Conservation (phyloP, 2,888 invertebrate species). For the Nysson spinosus region DNA sequence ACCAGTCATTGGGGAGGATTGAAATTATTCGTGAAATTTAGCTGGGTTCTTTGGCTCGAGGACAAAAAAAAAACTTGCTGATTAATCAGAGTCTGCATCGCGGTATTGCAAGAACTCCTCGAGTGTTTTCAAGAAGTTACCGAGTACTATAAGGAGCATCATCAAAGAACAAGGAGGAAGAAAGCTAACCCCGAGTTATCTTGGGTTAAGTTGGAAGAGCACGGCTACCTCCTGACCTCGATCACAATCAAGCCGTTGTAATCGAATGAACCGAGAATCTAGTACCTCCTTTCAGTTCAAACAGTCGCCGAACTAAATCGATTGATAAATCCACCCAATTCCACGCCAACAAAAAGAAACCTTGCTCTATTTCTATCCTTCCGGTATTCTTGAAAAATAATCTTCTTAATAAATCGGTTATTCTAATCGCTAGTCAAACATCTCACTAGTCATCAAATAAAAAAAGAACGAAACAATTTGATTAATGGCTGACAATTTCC, state of each 20-base stretch:
- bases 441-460: no score
- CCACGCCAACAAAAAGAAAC: conserved; percentile 12
- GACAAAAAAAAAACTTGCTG: conserved; percentile 26
- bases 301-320: conserved; percentile 33
- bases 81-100: conserved; percentile 37
- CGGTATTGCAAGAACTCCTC: conserved; percentile 9
- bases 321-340: conserved; percentile 32
- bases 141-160: conserved; percentile 18
- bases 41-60: conserved; percentile 20
- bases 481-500: no score
- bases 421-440: no score
- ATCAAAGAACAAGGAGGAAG: conserved; percentile 36
- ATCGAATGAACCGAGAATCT: conserved; percentile 51
- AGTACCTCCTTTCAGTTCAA: conserved; percentile 18
- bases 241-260: conserved; percentile 64
- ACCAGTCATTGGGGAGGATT: conserved; percentile 12
- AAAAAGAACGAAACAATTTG: no score
- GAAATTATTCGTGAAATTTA: conserved; percentile 34
- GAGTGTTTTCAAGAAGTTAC: conserved; percentile 11
- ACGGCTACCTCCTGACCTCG: conserved; percentile 60
- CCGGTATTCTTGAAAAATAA: no score
- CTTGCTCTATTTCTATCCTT: conserved; percentile 25
- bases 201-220: conserved; percentile 48
- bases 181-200: conserved; percentile 42
- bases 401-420: no score